These are phyloP conservation scores for Strigamia maritima DNA, from an alignment of 2,888 invertebrate genomes.

Conservation along the genomic window DNA sequence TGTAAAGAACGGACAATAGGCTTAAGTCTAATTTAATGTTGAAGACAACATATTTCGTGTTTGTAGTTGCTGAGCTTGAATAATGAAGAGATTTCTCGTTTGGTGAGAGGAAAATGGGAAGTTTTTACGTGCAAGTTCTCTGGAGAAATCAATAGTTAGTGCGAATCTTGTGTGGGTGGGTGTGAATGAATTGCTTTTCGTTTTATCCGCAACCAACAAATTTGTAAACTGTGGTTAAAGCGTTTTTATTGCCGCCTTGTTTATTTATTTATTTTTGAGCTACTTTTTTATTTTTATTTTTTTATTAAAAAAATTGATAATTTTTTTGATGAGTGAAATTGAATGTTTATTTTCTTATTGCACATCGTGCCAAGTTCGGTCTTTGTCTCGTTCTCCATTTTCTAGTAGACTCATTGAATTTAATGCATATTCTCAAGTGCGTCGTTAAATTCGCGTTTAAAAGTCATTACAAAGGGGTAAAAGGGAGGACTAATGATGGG, in stretches of 20 bases:
- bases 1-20: conserved; percentile 15
- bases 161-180: not conserved
- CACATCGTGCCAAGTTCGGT: not conserved
- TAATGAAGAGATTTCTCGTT: conserved; percentile 31
- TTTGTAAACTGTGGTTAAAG: conserved; percentile 22
- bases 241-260: not conserved
- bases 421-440: conserved; percentile 24
- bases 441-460: conserved; percentile 31
- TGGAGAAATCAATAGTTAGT: conserved; percentile 34
- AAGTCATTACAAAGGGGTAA: conserved; percentile 25
- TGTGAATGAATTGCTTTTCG: conserved; percentile 17
- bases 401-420: not conserved
- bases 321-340: not conserved
- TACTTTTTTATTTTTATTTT: not conserved
- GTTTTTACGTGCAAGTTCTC: conserved; percentile 26
- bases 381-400: not conserved
- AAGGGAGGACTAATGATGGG: conserved; percentile 13
- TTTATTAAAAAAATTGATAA: not conserved
- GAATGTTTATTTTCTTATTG: not conserved
- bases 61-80: conserved; percentile 9
- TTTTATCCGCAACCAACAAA: conserved; percentile 16
- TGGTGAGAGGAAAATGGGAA: not conserved
- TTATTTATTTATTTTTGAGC: not conserved
- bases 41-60: conserved; percentile 21
- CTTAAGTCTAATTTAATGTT: conserved; percentile 24